A percentile compares a stretch with the other conserved stretches of the same genome.
phyloP scores from a whole-genome alignment of 2,113 vertebrate species.

The Pelvicachromis taeniatus region DNA sequence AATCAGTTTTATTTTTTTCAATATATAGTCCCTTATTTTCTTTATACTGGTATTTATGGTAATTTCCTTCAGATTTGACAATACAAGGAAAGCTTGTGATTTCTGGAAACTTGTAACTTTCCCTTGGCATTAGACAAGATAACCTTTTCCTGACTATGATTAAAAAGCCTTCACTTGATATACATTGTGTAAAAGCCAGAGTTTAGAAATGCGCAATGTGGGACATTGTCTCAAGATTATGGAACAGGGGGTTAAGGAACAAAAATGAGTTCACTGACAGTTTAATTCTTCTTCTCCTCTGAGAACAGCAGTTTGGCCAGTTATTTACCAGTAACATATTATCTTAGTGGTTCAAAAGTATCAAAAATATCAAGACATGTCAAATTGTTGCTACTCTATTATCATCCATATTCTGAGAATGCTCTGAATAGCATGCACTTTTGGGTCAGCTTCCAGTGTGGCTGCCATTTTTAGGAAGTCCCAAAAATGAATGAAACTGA shows the following conservation, averaged over 20 bases:
- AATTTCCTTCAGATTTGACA: not conserved
- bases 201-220: not conserved
- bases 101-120: not conserved
- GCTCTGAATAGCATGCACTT: not conserved
- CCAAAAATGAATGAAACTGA: not conserved
- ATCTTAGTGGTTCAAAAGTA: not conserved
- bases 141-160: not conserved
- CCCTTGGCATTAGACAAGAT: not conserved
- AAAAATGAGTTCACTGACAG: not conserved
- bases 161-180: not conserved
- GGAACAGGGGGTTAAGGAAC: not conserved
- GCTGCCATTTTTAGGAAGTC: not conserved
- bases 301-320: not conserved
- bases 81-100: not conserved
- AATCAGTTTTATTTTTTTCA: not conserved
- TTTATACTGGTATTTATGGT: not conserved
- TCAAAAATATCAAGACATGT: not conserved
- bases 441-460: not conserved
- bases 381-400: not conserved
- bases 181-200: not conserved
- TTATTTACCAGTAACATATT: not conserved
- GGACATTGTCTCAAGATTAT: not conserved
- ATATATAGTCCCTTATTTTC: not conserved
- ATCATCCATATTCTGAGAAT: not conserved
- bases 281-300: not conserved